Conservation (phyloP, 2,888 invertebrate genomes). For the Apeira syringaria region DNA sequence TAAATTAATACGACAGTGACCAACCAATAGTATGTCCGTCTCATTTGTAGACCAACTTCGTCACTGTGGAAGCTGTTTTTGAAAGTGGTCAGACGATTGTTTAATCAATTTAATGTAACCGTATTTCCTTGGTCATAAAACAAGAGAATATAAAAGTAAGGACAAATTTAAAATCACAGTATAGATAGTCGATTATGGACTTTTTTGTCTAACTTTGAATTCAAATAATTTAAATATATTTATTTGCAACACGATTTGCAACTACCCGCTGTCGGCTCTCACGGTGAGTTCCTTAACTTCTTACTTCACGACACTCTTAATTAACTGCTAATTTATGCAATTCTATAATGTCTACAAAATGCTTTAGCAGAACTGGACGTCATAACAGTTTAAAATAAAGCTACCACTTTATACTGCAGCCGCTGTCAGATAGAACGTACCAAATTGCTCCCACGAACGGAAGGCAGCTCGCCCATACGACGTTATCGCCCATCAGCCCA, state of each 20-base stretch:
- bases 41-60: constrained; percentile 25
- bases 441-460: constrained; percentile 63
- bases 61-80: constrained; percentile 47
- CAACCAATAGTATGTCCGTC: constrained; percentile 36
- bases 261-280: constrained; percentile 79
- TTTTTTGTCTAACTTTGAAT: too few relatives aligned
- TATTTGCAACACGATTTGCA: too few relatives aligned
- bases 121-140: too few relatives aligned
- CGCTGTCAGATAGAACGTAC: constrained; percentile 66
- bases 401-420: constrained; percentile 49
- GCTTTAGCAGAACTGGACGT: constrained; percentile 42
- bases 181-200: too few relatives aligned
- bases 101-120: constrained; percentile 39
- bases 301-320: constrained; percentile 22
- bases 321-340: constrained; percentile 36
- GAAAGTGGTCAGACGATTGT: constrained; percentile 46
- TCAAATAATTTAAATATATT: too few relatives aligned
- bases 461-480: constrained; percentile 54
- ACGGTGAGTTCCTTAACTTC: constrained; percentile 61
- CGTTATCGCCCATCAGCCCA: constrained; percentile 73
- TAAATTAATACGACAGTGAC: constrained; percentile 50
- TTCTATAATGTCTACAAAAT: constrained; percentile 28
- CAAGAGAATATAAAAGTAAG: too few relatives aligned
- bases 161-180: too few relatives aligned
- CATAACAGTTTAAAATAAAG: constrained; percentile 60